phyloP scores from a whole-genome alignment of 1,140 invertebrate genomes.

The Lepidurus arcticus region DNA sequence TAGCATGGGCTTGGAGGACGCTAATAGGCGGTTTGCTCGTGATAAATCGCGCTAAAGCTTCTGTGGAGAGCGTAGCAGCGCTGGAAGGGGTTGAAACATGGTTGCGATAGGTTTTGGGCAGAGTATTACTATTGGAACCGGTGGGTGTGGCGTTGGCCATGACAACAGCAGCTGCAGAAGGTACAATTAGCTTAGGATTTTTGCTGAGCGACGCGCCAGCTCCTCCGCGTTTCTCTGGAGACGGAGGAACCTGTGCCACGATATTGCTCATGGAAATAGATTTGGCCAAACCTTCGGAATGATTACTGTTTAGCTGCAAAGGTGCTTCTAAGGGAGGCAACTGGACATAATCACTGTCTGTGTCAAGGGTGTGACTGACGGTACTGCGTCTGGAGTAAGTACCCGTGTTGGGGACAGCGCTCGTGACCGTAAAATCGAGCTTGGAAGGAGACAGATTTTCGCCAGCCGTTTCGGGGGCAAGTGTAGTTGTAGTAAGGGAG shows the following conservation, averaged over 20 bases:
- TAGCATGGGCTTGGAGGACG: slow-evolving; percentile 42
- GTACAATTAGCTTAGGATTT: slow-evolving; percentile 6
- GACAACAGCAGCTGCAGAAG: slow-evolving; percentile 16
- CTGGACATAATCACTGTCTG: slow-evolving; percentile 80
- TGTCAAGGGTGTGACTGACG: slow-evolving; percentile 73
- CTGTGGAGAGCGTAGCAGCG: background rate
- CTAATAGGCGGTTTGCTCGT: slow-evolving; percentile 41
- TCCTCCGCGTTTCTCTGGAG: slow-evolving; percentile 32
- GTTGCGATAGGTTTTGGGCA: slow-evolving; percentile 1
- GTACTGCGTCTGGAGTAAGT: slow-evolving; percentile 62
- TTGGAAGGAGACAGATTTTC: slow-evolving; percentile 22
- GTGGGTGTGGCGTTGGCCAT: slow-evolving; percentile 22
- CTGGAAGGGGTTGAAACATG: background rate
- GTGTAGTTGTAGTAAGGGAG: background rate
- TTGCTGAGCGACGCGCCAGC: slow-evolving; percentile 37
- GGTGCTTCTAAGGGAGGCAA: slow-evolving; percentile 62
- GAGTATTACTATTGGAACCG: slow-evolving; percentile 26
- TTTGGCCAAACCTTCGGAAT: slow-evolving; percentile 29
- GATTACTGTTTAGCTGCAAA: slow-evolving; percentile 39
- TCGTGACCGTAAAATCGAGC: slow-evolving; percentile 33
- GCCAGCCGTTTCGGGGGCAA: background rate
- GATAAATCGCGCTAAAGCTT: slow-evolving; percentile 42
- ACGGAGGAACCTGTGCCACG: slow-evolving; percentile 31
- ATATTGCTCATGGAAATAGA: slow-evolving; percentile 22
- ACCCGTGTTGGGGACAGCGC: slow-evolving; percentile 38